Base-by-base conservation (phyloP, 2,113 vertebrate species). In the Hylia prasina region DNA sequence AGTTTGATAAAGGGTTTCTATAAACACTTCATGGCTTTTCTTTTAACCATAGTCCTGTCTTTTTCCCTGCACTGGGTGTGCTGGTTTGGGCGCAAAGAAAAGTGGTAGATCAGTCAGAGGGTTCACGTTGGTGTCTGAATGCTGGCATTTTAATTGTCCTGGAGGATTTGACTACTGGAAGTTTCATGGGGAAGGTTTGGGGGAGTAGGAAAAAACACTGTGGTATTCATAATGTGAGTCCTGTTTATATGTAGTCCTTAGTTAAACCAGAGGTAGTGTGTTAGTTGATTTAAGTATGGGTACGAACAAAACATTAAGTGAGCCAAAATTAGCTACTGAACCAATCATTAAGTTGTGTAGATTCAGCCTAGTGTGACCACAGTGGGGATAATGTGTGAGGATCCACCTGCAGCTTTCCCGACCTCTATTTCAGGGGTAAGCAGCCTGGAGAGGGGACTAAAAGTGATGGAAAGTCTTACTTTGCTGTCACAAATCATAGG, bases 301-400 rank as follows among this genome's bases (percentile, higher is more conserved):
- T 71, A 31, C 58, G 50, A 93, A 18, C 48, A 93, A 85, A 94
- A 85, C 45, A n/a, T 24, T 14, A 40, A 89, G 47, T 33, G 51
- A 63, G 73, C 50, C 89, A 89, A 77, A 96, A 91, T 65, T 57
- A 91, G 17, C 56, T 84, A 72, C 73, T 84, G 92, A 84, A 84
- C 51, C 35, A 44, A 8, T 71, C 12, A 15, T 20, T 40, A 54
- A 53, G 28, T 78, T 80, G 54, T 69, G 12, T 69, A 33, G 44
- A 50, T 76, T 72, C 50, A 61, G 42, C 30, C 27, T 54, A 8
- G 9, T 54, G 47, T 84, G 65, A 60, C 37, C 37, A 35, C 68
- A 69, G 30, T 54, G 54, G 14, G 30, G 33, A 19, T 94, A 65
- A 42, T 4, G 14, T 51, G 11, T 82, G 40, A 89, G 28, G 48